A percentile compares a stretch with the other conserved stretches of the same genome.
Conservation (phyloP, 92 coral and sea anemone genomes). For the Siderastrea siderea region DNA sequence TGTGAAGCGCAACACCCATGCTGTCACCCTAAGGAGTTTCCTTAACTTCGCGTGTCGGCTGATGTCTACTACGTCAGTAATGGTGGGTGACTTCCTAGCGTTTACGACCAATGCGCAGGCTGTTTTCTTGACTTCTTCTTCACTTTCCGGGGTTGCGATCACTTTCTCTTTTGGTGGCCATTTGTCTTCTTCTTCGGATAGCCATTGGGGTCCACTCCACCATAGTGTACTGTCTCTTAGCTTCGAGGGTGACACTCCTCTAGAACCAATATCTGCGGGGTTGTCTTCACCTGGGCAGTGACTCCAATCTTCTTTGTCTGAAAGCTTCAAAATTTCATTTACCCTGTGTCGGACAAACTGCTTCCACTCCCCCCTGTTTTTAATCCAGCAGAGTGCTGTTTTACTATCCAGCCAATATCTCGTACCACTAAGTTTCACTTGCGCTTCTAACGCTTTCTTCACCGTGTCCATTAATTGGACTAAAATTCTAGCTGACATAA, state of each 20-base stretch:
- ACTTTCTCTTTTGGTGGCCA: constrained; percentile 32
- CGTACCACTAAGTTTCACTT: constrained; percentile 9
- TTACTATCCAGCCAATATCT: constrained; percentile 71
- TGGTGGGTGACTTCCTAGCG: too few relatives aligned
- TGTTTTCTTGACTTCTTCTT: constrained; percentile 45
- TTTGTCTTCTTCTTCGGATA: constrained; percentile 19
- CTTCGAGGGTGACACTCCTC: too few relatives aligned
- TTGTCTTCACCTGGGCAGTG: too few relatives aligned
- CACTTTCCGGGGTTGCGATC: constrained; percentile 34
- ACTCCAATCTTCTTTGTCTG: too few relatives aligned
- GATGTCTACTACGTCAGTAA: too few relatives aligned
- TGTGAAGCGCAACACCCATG: too few relatives aligned
- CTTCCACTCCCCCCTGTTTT: constrained; percentile 75
- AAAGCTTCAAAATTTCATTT: constrained; percentile 58
- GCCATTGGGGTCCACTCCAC: constrained; percentile 41
- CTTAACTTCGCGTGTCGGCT: too few relatives aligned
- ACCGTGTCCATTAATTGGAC: constrained; percentile 67
- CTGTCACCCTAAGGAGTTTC: too few relatives aligned
- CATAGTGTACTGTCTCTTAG: too few relatives aligned
- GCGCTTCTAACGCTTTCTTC: constrained; percentile 24
- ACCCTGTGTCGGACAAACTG: constrained; percentile 74
- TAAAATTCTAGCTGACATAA: constrained; percentile 62
- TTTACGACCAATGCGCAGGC: background rate
- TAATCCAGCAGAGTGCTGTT: constrained; percentile 73
- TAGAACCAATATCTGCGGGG: too few relatives aligned